These are phyloP conservation scores for Microctonus hyperodae DNA, from an alignment of 2,888 invertebrate genomes.

Conservation along the genomic window DNA sequence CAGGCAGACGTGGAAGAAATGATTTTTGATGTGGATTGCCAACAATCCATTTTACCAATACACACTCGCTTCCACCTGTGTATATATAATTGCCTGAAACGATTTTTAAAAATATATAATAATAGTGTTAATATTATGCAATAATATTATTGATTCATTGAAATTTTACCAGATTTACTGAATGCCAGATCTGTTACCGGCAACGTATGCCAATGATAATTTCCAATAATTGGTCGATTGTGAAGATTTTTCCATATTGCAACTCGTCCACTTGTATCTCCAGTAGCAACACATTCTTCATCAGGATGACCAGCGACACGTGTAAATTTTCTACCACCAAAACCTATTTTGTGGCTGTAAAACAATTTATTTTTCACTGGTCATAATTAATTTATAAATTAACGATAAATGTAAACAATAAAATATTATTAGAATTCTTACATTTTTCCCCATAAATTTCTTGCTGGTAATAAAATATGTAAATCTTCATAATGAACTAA, in stretches of 20 bases:
- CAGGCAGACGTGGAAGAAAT: slow-evolving; percentile 76
- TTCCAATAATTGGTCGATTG: slow-evolving; percentile 58
- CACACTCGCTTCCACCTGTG: slow-evolving; percentile 81
- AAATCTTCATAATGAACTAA: slow-evolving; percentile 50
- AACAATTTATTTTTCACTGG: neutral
- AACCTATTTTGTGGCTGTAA: slow-evolving; percentile 46
- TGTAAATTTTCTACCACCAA: slow-evolving; percentile 42
- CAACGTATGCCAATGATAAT: slow-evolving; percentile 81
- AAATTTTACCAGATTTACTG: slow-evolving; percentile 62
- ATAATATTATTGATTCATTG: neutral
- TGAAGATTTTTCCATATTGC: slow-evolving; percentile 69
- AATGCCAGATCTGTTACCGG: slow-evolving; percentile 74
- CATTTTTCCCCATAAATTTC: slow-evolving; percentile 49
- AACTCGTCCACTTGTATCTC: slow-evolving; percentile 72
- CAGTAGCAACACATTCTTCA: slow-evolving; percentile 72
- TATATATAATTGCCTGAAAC: slow-evolving; percentile 71
- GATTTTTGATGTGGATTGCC: slow-evolving; percentile 64
- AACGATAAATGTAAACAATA: too few species aligned
- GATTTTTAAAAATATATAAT: slow-evolving; percentile 26
- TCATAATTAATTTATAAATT: too few species aligned
- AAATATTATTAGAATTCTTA: too few species aligned
- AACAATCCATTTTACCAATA: slow-evolving; percentile 78
- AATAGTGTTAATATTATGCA: slow-evolving; percentile 1
- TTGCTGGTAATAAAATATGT: slow-evolving; percentile 52
- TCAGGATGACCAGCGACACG: slow-evolving; percentile 74